Evolutionary conservation across 23 tunicate species (phyloP), one percentile per base, ranked within the genome.

Genomic region (Halocynthia aurantium): DNA sequence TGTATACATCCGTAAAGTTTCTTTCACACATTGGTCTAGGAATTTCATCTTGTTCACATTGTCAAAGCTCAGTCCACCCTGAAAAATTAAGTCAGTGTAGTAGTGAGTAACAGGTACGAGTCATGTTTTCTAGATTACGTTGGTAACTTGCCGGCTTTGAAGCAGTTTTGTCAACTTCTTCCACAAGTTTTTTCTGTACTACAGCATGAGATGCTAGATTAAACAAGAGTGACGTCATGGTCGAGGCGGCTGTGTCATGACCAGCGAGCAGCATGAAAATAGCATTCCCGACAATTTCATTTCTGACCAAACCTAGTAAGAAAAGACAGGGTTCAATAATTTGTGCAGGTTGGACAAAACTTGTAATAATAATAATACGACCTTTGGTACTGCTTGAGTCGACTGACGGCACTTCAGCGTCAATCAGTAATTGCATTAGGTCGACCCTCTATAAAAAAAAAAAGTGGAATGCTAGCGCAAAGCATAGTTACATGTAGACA

Each of bases 231-330:
- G 79, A 83, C 53, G 71, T 67, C 73, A 88, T 68, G 13, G 84
- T 70, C 67, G 79, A 72, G 17, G 67, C 82, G 7, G 95, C 79
- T 5, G 95, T 88, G n/a, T 88, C 95, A 62, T 77, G 78, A 4
- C 95, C 95, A 20, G 95, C 95, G 7, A 83, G 22, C 63, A 88
- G 31, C 88, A 88, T 83, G 19, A 88, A n/a, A 52, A 83, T 68
- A 12, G 78, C 58, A 70, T 88, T 88, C 49, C 85, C 84, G 60
- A 83, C 56, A 7, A 88, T 88, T 80, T 88, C 95, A 10, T 66
- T 56, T 0, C 79, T 53, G 7, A 84, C 72, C 72, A 88, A 52
- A 7, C 95, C 93, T 87, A 19, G 62, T 58, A n/a, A 4, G 15
- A n/a, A 58, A 58, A 58, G 2, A 58, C 15, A 4, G 15, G 17